A percentile compares a stretch with the other conserved stretches of the same genome.
Evolutionary conservation across 2,797 vertebrate genomes (phyloP).

Genomic region (Pogoniulus pusillus): DNA sequence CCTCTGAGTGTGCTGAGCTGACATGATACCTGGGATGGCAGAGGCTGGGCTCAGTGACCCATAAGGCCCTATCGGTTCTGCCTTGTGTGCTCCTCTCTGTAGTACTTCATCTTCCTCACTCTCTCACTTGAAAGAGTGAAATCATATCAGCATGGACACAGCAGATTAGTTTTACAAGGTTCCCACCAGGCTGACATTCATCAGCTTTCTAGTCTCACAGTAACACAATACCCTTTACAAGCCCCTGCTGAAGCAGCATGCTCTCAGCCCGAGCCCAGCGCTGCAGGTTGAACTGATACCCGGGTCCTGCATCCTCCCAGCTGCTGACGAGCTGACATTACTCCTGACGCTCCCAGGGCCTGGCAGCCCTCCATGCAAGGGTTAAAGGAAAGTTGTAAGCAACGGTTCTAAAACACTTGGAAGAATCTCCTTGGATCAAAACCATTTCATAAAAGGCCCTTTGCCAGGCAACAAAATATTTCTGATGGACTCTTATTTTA

Average conservation of each 20-base stretch:
- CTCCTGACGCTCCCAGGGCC: constrained; percentile 10
- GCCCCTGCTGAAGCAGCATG: neutral
- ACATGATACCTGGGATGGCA: neutral
- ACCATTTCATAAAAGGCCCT: constrained; percentile 65
- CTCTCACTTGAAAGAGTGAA: neutral
- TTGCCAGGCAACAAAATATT: constrained; percentile 61
- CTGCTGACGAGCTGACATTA: neutral
- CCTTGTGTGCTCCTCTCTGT: neutral
- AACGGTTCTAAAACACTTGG: constrained; percentile 38
- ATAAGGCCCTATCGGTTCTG: neutral
- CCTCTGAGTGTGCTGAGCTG: neutral
- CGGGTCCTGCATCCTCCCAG: neutral
- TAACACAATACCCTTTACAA: constrained; percentile 49
- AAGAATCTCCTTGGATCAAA: constrained; percentile 64
- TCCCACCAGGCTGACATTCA: constrained; percentile 52
- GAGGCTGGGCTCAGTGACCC: neutral
- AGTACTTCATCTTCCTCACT: neutral
- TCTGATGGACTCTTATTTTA: constrained; percentile 66
- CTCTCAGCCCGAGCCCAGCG: neutral
- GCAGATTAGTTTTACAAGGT: constrained; percentile 66
- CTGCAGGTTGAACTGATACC: constrained; percentile 46
- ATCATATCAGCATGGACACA: constrained; percentile 50
- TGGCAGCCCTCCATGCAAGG: constrained; percentile 48
- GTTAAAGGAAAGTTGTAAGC: constrained; percentile 69
- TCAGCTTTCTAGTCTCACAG: constrained; percentile 43